Evolutionary conservation across 2,797 vertebrate species (phyloP).

Genomic region (Artibeus lituratus): DNA sequence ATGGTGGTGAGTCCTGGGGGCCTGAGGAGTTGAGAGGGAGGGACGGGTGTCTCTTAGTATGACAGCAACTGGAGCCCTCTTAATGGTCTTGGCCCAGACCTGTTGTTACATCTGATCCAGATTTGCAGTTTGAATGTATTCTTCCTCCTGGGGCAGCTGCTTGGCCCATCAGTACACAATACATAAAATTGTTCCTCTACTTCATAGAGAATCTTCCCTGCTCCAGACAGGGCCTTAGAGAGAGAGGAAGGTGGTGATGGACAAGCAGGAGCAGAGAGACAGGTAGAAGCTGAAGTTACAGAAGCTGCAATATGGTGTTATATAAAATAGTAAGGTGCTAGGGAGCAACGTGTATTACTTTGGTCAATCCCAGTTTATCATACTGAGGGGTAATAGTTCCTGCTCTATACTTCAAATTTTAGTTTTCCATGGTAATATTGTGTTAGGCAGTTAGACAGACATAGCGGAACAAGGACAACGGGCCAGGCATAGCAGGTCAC

Average conservation of each 20-base stretch:
- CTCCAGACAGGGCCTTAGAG: background rate
- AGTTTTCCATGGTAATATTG: background rate
- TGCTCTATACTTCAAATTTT: background rate
- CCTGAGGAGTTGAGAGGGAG: background rate
- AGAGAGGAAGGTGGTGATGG: background rate
- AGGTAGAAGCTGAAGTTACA: background rate
- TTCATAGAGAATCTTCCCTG: background rate
- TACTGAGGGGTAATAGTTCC: background rate
- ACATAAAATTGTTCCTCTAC: background rate
- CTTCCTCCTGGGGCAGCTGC: background rate
- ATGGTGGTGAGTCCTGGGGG: background rate
- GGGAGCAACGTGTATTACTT: background rate
- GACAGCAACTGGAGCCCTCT: background rate
- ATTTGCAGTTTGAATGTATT: background rate
- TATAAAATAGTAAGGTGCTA: background rate
- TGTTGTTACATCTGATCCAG: background rate
- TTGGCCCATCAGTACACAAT: background rate
- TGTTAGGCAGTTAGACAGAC: background rate
- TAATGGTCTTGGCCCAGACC: background rate
- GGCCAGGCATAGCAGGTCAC: background rate
- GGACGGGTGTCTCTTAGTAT: background rate
- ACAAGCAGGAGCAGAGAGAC: background rate
- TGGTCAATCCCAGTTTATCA: background rate
- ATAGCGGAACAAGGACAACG: background rate
- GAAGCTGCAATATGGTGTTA: background rate